Evolutionary conservation across 2,797 vertebrate species (phyloP).

Genomic region (Lemur catta): DNA sequence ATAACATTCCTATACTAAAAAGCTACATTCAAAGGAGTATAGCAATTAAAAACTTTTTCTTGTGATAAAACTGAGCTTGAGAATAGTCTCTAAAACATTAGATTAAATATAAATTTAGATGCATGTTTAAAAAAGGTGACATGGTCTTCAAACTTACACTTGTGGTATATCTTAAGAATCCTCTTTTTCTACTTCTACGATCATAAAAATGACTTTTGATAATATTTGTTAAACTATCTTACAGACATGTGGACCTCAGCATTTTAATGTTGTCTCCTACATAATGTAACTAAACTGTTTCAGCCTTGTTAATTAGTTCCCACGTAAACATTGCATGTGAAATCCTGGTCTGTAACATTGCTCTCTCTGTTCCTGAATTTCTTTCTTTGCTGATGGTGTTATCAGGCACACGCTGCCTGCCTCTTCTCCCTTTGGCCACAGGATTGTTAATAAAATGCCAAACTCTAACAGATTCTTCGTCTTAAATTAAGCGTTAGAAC

Average conservation of each 20-base stretch:
- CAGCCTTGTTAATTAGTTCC: not conserved
- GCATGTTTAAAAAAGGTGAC: not conserved
- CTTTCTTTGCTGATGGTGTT: not conserved
- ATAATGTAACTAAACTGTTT: not conserved
- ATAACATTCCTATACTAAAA: conserved; percentile 30
- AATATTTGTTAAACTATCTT: not conserved
- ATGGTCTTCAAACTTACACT: not conserved
- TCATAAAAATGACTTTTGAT: not conserved
- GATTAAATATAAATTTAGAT: conserved; percentile 30
- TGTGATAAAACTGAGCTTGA: conserved; percentile 30
- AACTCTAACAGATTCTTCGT: not conserved
- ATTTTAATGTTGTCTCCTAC: not conserved
- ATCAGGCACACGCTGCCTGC: not conserved
- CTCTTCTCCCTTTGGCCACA: not conserved
- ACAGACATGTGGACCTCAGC: not conserved
- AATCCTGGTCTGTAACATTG: not conserved
- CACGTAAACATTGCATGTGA: not conserved
- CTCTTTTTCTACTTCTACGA: not conserved
- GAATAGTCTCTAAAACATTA: conserved; percentile 32
- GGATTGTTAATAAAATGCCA: conserved; percentile 24
- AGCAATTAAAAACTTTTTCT: conserved; percentile 16
- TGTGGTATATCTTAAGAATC: not conserved
- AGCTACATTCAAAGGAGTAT: conserved; percentile 26
- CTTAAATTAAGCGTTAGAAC: conserved; percentile 17
- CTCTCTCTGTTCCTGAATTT: not conserved